phyloP scores from a whole-genome alignment of 2,797 vertebrate genomes.

The Coluber constrictor region DNA sequence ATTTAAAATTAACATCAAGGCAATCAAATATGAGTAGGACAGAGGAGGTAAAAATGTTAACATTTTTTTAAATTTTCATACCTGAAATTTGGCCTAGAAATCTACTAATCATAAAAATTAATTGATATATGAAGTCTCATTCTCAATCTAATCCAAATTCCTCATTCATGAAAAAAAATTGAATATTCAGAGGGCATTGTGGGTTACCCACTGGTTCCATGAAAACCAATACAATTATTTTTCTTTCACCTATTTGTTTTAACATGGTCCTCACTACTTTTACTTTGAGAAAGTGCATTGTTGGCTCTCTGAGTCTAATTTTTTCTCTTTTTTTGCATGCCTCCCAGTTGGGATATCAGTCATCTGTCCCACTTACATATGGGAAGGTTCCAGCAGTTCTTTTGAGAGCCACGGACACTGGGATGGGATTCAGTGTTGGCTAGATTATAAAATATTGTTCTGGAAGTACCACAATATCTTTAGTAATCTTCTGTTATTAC shows the following conservation, averaged over 20 bases:
- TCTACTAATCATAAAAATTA: neutral
- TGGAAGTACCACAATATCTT: neutral
- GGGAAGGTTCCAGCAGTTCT: neutral
- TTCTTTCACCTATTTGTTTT: neutral
- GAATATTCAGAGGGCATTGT: neutral
- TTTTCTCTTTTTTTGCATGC: neutral
- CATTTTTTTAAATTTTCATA: neutral
- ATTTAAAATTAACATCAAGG: neutral
- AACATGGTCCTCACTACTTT: neutral
- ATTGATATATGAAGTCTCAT: neutral
- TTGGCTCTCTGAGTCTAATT: neutral
- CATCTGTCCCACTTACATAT: neutral
- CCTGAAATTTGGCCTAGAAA: neutral
- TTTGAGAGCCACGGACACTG: neutral
- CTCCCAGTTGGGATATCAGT: neutral
- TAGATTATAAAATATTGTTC: neutral
- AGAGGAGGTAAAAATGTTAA: too few relatives aligned
- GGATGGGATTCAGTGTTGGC: neutral
- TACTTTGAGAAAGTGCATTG: neutral
- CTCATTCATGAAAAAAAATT: neutral
- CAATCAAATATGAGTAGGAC: neutral
- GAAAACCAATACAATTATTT: neutral
- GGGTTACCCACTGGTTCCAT: neutral
- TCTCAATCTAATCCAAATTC: neutral
- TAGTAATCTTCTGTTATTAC: neutral